A percentile compares a stretch with the other conserved stretches of the same genome.
Conservation (phyloP, 2,113 vertebrate genomes). For the Cairina moschata region DNA sequence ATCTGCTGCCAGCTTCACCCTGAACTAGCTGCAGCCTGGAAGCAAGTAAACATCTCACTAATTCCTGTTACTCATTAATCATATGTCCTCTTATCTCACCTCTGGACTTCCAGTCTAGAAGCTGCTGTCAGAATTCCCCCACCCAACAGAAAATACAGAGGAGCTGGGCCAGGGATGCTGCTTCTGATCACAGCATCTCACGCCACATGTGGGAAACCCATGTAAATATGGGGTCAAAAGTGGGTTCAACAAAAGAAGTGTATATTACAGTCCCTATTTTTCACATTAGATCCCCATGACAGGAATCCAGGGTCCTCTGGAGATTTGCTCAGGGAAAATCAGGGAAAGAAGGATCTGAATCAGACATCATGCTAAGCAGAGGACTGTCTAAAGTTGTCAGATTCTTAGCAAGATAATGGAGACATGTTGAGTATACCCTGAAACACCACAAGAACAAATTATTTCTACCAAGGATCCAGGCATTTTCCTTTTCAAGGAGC, state of each 20-base stretch:
- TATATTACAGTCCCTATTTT: neutral
- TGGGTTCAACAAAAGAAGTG: neutral
- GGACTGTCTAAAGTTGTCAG: neutral
- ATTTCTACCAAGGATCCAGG: neutral
- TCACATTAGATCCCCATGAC: neutral
- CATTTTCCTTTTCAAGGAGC: neutral
- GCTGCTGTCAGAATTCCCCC: neutral
- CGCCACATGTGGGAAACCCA: rapidly evolving
- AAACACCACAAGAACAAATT: neutral
- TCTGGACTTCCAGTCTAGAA: neutral
- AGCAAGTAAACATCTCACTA: neutral
- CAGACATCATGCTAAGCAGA: neutral
- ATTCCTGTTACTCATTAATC: neutral
- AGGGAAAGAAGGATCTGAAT: neutral
- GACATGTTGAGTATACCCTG: rapidly evolving
- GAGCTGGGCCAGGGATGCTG: neutral
- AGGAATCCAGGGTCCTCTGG: neutral
- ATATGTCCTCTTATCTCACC: neutral
- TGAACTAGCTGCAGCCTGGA: neutral
- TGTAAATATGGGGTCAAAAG: neutral
- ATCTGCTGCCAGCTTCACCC: neutral
- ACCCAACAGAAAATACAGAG: neutral
- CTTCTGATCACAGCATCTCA: neutral
- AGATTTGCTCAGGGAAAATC: neutral
- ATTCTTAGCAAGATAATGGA: neutral